These are phyloP conservation scores for Lagopus muta DNA, from an alignment of 2,113 vertebrate genomes.

Conservation along the genomic window DNA sequence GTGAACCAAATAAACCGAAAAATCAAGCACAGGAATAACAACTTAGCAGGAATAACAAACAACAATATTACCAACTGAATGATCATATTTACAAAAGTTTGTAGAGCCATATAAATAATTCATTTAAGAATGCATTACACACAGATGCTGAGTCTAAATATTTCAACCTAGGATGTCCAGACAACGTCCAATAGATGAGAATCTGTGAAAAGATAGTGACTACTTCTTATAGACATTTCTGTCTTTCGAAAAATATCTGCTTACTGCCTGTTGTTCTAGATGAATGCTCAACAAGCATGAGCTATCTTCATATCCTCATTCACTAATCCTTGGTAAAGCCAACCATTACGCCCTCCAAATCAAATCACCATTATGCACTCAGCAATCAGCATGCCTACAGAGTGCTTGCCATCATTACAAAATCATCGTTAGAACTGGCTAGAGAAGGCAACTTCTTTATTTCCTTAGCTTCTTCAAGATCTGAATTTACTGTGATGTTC, in stretches of 20 bases:
- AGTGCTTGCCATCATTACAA: background rate
- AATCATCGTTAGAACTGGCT: background rate
- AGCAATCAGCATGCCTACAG: background rate
- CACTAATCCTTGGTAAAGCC: background rate
- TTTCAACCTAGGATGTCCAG: background rate
- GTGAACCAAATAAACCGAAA: background rate
- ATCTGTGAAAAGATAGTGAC: background rate
- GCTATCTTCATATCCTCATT: background rate
- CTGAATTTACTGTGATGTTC: background rate
- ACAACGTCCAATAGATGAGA: background rate
- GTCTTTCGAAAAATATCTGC: background rate
- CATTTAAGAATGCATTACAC: background rate
- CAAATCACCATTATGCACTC: background rate
- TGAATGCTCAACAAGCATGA: background rate
- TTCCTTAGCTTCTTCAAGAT: background rate
- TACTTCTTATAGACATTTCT: background rate
- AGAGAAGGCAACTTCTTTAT: background rate
- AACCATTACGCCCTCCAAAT: background rate
- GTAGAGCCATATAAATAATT: background rate
- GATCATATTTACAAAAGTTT: background rate
- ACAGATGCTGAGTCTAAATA: background rate
- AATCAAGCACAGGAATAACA: background rate
- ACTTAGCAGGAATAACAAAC: background rate
- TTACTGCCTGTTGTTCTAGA: background rate
- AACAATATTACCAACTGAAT: background rate